Conservation (phyloP, 2,888 invertebrate genomes). For the Bombylius major region DNA sequence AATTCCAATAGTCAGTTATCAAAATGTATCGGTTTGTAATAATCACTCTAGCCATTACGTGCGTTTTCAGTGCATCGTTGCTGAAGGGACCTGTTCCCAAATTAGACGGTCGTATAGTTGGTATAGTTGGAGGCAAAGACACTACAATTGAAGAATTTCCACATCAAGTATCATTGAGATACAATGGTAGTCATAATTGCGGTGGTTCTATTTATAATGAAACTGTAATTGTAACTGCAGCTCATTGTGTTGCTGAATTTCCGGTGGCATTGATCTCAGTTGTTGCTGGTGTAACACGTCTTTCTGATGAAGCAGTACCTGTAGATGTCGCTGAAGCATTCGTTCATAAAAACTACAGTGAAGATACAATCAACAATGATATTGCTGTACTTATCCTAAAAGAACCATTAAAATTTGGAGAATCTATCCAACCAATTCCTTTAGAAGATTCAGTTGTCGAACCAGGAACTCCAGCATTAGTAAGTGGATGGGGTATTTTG, state of each 20-base stretch:
- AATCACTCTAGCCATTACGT: too few relatives aligned
- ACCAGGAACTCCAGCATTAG: background rate
- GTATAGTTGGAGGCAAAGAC: conserved; percentile 25
- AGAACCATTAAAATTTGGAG: conserved; percentile 32
- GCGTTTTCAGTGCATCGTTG: conserved; percentile 11
- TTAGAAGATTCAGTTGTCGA: conserved; percentile 23
- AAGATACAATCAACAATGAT: conserved; percentile 38
- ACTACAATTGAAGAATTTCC: conserved; percentile 22
- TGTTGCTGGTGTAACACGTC: conserved; percentile 38
- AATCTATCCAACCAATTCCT: conserved; percentile 30
- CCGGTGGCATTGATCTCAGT: background rate
- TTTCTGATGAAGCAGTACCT: conserved; percentile 10
- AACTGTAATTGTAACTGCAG: conserved; percentile 44
- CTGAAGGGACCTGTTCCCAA: conserved; percentile 22
- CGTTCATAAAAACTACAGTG: conserved; percentile 37
- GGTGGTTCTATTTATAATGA: conserved; percentile 41
- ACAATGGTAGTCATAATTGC: conserved; percentile 39
- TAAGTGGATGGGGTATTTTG: conserved; percentile 13
- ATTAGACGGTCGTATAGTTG: conserved; percentile 30
- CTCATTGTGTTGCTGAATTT: conserved; percentile 40
- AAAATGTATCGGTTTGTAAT: too few relatives aligned
- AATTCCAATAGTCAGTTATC: too few relatives aligned
- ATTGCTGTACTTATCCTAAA: conserved; percentile 40
- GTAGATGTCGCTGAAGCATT: background rate
- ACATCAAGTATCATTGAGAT: conserved; percentile 26